Conservation (phyloP, 35 echinoderm and acorn worm genomes). For the Eucidaris tribuloides region DNA sequence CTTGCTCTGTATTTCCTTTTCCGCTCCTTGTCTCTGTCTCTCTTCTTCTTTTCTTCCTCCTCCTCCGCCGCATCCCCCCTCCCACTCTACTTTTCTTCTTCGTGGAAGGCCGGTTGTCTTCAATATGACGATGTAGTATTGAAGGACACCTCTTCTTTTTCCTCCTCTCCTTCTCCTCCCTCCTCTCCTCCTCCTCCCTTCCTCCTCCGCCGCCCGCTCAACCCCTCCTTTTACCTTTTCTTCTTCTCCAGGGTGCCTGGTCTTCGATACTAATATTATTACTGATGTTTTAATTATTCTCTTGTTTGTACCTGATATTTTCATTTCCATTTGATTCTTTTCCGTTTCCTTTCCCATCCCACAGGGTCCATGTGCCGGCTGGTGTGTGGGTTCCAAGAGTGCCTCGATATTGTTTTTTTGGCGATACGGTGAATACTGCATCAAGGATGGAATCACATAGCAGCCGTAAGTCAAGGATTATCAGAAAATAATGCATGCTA, state of each 20-base stretch:
- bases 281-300: neutral
- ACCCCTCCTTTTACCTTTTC: neutral
- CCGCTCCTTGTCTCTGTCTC: too few relatives aligned
- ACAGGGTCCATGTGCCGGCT: constrained; percentile 60
- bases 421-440: constrained; percentile 69
- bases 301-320: neutral
- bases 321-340: neutral
- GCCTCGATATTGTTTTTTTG: constrained; percentile 71
- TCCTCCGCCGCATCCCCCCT: too few relatives aligned
- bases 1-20: too few relatives aligned
- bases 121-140: too few relatives aligned
- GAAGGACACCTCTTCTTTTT: neutral
- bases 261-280: neutral
- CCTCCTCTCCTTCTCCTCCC: neutral
- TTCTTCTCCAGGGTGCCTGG: neutral
- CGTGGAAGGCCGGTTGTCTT: too few relatives aligned
- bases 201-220: neutral
- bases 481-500: too few relatives aligned
- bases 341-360: neutral
- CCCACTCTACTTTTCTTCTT: too few relatives aligned
- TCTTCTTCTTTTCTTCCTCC: too few relatives aligned
- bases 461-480: constrained; percentile 4
- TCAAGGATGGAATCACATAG: constrained; percentile 66
- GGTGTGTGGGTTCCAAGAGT: constrained; percentile 66
- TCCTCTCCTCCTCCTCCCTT: too few relatives aligned